Evolutionary conservation across 2,888 invertebrate species (phyloP).

Genomic region (Apocheima hispidaria): DNA sequence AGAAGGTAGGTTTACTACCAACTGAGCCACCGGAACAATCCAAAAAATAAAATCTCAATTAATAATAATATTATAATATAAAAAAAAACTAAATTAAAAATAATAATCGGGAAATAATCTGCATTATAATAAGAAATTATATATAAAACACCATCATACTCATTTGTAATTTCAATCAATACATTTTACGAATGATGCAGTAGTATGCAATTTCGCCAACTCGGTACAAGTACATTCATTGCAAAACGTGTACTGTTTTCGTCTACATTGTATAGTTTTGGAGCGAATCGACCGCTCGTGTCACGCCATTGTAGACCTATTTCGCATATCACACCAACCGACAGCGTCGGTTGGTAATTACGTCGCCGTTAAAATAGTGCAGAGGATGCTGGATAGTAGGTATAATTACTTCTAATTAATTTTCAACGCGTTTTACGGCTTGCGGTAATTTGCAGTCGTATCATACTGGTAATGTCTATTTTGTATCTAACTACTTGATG

Average conservation of each 20-base stretch:
- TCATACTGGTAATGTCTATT: background rate
- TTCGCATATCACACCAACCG: conserved; percentile 30
- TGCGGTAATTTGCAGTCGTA: background rate
- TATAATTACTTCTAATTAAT: conserved; percentile 14
- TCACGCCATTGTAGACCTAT: conserved; percentile 16
- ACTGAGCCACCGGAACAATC: no score
- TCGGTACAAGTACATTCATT: background rate
- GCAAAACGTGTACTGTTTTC: background rate
- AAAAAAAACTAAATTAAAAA: no score
- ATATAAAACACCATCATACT: no score
- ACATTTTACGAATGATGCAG: background rate
- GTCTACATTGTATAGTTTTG: conserved; percentile 20
- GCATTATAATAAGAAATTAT: no score
- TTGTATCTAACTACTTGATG: background rate
- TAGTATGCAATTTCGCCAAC: background rate
- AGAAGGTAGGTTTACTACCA: no score
- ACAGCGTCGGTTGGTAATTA: conserved; percentile 30
- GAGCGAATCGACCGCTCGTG: conserved; percentile 15
- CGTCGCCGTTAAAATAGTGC: conserved; percentile 17
- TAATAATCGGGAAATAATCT: no score
- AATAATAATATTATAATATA: no score
- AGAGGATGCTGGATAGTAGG: conserved; percentile 3
- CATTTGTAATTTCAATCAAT: conserved; percentile 8
- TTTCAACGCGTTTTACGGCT: background rate
- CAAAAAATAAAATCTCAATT: no score